Base-by-base conservation (phyloP, 2,888 invertebrate genomes). In the Zaprionus lineosus region DNA sequence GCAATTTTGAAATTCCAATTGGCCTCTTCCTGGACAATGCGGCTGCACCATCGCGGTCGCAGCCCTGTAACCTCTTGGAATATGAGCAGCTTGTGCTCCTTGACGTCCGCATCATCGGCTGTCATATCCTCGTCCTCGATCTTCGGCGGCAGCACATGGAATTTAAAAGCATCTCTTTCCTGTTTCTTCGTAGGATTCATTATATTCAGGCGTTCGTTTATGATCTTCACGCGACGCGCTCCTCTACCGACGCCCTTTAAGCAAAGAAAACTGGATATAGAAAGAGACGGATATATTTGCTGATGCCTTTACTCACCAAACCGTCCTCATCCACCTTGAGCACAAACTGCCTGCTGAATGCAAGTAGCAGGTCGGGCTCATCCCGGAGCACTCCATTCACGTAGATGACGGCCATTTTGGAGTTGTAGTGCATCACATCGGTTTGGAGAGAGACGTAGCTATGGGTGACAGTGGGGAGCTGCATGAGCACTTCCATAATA, bases 31-130 rank as follows among this genome's bases (percentile, higher is more conserved):
- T 69, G 61, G 4, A 88, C 58, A 28, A 88, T 79, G 24, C 88
- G 71, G 1, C 74, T 84, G 48, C 88, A 88, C 88, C 88, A 89
- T 37, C 86, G 59, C 2, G 87, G 79, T 26, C 84, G 87, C 3
- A 88, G 67, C 1, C 71, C 74, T 0, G 88, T 87, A 0, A 86
- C 24, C 51, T 88, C 87, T 16, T 86, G 84, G 31, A 89, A 83
- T 55, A 89, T 74, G 1, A 81, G 52, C 40, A 89, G 44, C 4
- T 86, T 71, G 7, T 84, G 79, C 59, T 88, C 86, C 46, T 87
- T 84, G 4, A 74, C 81, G 19, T 64, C 66, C 7, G 84, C 48
- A 0, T 68, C 71, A 1, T 79, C 58, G 8, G 77, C 63, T 1
- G 24, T 18, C 0, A 6, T 0, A 1, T 28, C 24, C 4, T 1